A percentile compares a stretch with the other conserved stretches of the same genome.
These are phyloP conservation scores for Phyllopteryx taeniolatus DNA, from an alignment of 2,113 vertebrate genomes.

Conservation along the genomic window DNA sequence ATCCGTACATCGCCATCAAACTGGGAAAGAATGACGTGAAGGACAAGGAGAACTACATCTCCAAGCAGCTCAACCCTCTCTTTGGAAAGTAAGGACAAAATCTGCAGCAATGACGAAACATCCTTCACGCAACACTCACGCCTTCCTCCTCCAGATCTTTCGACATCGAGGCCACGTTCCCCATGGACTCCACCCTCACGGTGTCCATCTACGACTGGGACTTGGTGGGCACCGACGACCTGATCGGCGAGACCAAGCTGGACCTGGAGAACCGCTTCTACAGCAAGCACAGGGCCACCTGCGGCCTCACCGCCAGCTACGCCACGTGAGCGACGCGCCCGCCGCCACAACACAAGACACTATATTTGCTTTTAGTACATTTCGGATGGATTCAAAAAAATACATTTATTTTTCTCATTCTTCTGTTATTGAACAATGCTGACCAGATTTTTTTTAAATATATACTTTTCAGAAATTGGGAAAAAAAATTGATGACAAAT, in stretches of 20 bases:
- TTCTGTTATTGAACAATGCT: too few relatives aligned
- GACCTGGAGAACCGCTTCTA: conserved; percentile 98
- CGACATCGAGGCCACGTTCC: conserved; percentile 93
- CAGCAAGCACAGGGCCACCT: conserved; percentile 96
- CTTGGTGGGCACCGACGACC: conserved; percentile 92
- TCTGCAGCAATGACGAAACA: background rate
- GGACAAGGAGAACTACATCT: conserved; percentile 99
- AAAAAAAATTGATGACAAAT: too few relatives aligned
- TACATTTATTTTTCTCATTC: too few relatives aligned
- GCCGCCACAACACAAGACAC: too few relatives aligned
- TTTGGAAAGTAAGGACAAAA: conserved; percentile 89
- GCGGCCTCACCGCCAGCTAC: conserved; percentile 81
- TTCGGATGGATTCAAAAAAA: too few relatives aligned
- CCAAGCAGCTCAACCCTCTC: conserved; percentile 94
- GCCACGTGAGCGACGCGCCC: conserved; percentile 74
- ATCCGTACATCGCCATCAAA: conserved; percentile 91
- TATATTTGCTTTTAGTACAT: too few relatives aligned
- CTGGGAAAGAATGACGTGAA: conserved; percentile 93
- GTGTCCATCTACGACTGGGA: conserved; percentile 97
- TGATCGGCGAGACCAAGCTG: conserved; percentile 97
- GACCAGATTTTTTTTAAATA: too few relatives aligned
- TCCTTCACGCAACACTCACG: background rate
- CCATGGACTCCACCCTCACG: conserved; percentile 95
- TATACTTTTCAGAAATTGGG: too few relatives aligned
- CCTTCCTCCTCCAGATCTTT: conserved; percentile 78